Conservation (phyloP, 2,797 vertebrate species). For the Zalophus californianus region DNA sequence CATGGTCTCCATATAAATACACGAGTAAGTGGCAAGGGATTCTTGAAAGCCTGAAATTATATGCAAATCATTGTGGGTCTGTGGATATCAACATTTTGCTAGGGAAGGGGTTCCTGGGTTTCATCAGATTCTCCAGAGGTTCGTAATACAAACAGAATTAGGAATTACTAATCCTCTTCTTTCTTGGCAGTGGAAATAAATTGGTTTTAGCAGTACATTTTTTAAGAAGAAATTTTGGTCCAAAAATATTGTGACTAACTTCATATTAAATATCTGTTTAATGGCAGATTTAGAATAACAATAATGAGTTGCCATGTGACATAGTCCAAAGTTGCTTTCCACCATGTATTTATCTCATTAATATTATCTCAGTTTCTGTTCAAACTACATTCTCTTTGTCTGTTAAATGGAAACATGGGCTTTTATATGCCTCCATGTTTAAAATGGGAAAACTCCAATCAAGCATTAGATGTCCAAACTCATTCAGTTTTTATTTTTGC, state of each 20-base stretch:
- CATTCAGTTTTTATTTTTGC: slow-evolving; percentile 21
- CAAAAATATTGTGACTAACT: neutral
- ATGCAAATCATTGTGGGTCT: neutral
- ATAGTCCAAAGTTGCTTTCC: neutral
- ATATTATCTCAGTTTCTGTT: slow-evolving; percentile 17
- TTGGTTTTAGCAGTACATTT: neutral
- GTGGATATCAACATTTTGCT: neutral
- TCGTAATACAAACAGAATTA: neutral
- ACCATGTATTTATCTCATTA: slow-evolving; percentile 2
- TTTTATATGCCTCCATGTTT: neutral
- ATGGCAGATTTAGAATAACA: neutral
- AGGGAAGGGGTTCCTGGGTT: neutral
- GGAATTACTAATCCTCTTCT: neutral
- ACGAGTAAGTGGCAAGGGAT: neutral
- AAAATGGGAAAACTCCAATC: neutral
- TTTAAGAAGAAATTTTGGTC: slow-evolving; percentile 31
- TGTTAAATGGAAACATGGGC: neutral
- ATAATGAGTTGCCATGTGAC: neutral
- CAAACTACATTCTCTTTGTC: neutral
- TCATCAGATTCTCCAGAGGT: slow-evolving; percentile 18
- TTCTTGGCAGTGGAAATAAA: neutral
- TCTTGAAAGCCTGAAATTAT: neutral
- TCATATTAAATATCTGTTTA: neutral
- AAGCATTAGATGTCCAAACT: neutral
- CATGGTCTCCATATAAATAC: neutral